These are phyloP conservation scores for Heloderma charlesbogerti DNA, from an alignment of 2,113 vertebrate genomes.

Conservation along the genomic window DNA sequence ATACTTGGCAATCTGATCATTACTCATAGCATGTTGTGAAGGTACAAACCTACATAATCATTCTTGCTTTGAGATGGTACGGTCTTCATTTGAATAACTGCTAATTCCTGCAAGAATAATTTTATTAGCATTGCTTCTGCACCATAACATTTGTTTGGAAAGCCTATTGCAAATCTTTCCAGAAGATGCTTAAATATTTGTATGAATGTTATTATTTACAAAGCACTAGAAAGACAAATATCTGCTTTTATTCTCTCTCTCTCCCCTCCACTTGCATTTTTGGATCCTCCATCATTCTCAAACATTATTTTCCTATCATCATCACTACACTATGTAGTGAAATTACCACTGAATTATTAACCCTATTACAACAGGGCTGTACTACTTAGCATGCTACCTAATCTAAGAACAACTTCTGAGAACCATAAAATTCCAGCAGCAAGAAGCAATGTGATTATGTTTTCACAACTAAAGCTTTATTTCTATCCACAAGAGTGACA, in stretches of 20 bases:
- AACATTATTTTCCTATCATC: background rate
- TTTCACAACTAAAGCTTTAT: background rate
- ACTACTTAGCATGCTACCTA: background rate
- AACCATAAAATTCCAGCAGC: background rate
- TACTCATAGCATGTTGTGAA: slow-evolving; percentile 20
- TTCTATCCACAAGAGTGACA: background rate
- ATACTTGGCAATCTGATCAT: slow-evolving; percentile 38
- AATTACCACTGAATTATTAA: background rate
- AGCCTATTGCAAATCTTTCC: slow-evolving; percentile 28
- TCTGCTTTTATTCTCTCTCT: background rate
- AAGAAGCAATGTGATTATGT: background rate
- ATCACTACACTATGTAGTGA: background rate
- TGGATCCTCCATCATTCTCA: background rate
- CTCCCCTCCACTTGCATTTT: background rate
- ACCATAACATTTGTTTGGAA: slow-evolving; percentile 38
- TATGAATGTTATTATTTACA: slow-evolving; percentile 35
- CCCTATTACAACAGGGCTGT: background rate
- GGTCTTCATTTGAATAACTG: slow-evolving; percentile 44
- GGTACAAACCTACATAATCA: slow-evolving; percentile 16
- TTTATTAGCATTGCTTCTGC: slow-evolving; percentile 7
- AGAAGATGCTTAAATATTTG: slow-evolving; percentile 53
- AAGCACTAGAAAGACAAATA: slow-evolving; percentile 1
- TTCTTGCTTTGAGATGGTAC: slow-evolving; percentile 22
- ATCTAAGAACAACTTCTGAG: background rate
- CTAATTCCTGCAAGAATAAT: slow-evolving; percentile 25